These are phyloP conservation scores for Leptopterna dolabrata DNA, from an alignment of 2,888 invertebrate genomes.

Conservation along the genomic window DNA sequence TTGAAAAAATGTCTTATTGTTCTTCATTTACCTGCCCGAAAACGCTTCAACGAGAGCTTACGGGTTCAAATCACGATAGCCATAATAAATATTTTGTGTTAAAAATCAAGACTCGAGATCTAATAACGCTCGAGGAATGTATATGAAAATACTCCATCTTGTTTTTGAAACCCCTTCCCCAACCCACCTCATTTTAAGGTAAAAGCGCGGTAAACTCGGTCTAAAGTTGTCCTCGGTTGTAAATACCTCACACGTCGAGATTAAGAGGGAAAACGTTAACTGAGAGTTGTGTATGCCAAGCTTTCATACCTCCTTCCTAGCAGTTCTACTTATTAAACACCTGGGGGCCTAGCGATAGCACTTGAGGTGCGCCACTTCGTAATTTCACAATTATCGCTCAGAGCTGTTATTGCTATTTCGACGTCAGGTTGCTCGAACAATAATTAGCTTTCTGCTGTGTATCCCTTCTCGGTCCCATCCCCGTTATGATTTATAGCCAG, in stretches of 20 bases:
- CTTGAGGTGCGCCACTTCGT: constrained; percentile 51
- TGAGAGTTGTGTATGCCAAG: constrained; percentile 21
- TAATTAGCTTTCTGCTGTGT: constrained; percentile 48
- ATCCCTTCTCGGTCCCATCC: not conserved
- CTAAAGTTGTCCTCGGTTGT: not conserved
- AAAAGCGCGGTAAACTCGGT: not conserved
- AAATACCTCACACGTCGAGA: constrained; percentile 23
- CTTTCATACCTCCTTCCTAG: not conserved
- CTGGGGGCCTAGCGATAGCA: constrained; percentile 42
- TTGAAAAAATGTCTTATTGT: too few species aligned
- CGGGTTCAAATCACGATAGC: too few species aligned
- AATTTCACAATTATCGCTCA: constrained; percentile 53
- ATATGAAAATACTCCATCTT: not conserved
- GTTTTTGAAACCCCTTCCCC: not conserved
- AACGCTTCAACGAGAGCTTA: too few species aligned
- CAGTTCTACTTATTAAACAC: constrained; percentile 48
- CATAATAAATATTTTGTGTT: too few species aligned
- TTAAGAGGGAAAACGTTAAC: constrained; percentile 12
- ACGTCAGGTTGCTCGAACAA: constrained; percentile 38
- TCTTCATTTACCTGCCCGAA: too few species aligned
- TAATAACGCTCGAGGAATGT: not conserved
- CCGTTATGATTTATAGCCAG: constrained; percentile 37
- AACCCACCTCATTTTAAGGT: too few species aligned
- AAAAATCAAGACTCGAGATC: too few species aligned
- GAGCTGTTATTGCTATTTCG: constrained; percentile 26